Conservation (phyloP, 2,888 invertebrate species). For the Dryobota labecula region DNA sequence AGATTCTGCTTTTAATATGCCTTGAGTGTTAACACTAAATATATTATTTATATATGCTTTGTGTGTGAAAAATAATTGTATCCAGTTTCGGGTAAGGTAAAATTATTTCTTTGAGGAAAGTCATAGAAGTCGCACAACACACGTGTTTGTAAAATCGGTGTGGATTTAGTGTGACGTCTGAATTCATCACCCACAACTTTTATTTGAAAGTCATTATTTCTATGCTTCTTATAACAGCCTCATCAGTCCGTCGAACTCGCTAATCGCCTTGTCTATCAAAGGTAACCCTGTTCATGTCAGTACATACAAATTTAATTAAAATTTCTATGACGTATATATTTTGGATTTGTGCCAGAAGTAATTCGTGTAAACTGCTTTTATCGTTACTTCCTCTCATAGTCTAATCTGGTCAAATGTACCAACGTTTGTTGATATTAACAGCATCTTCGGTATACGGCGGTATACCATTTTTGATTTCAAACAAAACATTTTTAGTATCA, state of each 20-base stretch:
- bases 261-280: conserved; percentile 22
- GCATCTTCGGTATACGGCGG: not conserved
- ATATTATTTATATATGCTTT: not conserved
- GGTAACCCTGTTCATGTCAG: not conserved
- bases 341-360: conserved; percentile 46
- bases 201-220: not conserved
- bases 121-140: not conserved
- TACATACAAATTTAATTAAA: conserved; percentile 4
- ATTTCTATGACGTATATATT: conserved; percentile 32
- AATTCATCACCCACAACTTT: not conserved
- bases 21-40: not conserved
- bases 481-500: not conserved
- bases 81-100: not conserved
- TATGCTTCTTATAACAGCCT: not conserved
- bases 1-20: not conserved
- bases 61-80: too few relatives aligned
- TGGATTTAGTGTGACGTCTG: not conserved
- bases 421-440: conserved; percentile 40
- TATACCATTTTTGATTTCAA: conserved; percentile 1
- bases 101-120: not conserved
- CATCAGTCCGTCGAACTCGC: not conserved
- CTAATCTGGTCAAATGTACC: conserved; percentile 34
- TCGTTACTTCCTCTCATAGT: conserved; percentile 21
- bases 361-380: conserved; percentile 20
- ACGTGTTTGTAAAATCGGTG: not conserved